Evolutionary conservation across 2,888 invertebrate genomes (phyloP), one percentile per base, ranked within the genome.

Genomic region (Gastracanthus pulcherrimus): DNA sequence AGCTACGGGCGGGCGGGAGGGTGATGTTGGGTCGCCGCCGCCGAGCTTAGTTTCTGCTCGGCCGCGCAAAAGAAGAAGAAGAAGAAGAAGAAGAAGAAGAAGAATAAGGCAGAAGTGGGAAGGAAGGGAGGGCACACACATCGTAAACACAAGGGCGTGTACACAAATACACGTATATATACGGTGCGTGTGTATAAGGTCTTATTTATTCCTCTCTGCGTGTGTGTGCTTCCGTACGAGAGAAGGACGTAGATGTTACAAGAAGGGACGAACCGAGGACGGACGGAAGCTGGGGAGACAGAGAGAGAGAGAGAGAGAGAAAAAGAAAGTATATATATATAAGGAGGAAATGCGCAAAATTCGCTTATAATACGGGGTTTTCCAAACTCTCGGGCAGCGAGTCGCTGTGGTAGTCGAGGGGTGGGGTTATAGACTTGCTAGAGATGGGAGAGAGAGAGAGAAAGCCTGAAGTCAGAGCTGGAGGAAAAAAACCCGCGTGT

Each of bases 131-230:
- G 13, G 26, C 19, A 29, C 11, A n/a, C n/a, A 48, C 26, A 41
- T 64, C 41, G 67, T 58, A 74, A 67, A 74, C 67, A 13, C 29
- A 74, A 23, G 74, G 74, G 60, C 55, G 74, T 31, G 41, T 64
- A 34, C 13, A 38, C 51, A 58, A 5, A 58, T 23, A 58, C 7
- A 64, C 60, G 16, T 4, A 38, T 16, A 34, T 51, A 11, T n/a
- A n/a, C 7, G 55, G 34, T 19, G 23, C 3, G 9, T 16, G 16
- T 36, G 31, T 36, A 1, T n/a, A 26, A n/a, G n/a, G n/a, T n/a
- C n/a, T n/a, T n/a, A n/a, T n/a, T n/a, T n/a, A n/a, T n/a, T n/a
- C n/a, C n/a, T n/a, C n/a, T 16, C 23, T 34, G 64, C 11, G 36
- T 13, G 34, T 16, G 16, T 45, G 19, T 36, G 48, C 19, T 26